Conservation (phyloP, 1,140 invertebrate species). For the Drosophila erecta region DNA sequence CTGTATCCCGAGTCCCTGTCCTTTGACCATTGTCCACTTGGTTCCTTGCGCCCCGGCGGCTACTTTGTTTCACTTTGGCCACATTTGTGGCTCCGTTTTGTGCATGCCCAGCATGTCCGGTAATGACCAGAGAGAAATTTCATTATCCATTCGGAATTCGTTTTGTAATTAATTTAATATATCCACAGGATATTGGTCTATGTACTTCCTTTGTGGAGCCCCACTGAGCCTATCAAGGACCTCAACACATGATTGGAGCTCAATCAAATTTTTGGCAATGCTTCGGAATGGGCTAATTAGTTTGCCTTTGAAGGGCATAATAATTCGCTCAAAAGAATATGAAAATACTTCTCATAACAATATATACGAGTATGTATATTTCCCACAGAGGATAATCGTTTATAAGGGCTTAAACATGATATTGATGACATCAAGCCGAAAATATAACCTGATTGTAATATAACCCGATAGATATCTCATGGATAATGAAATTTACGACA, state of each 20-base stretch:
- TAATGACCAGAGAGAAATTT: constrained; percentile 76
- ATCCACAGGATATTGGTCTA: constrained; percentile 48
- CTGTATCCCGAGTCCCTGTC: constrained; percentile 2
- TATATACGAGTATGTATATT: too few relatives aligned
- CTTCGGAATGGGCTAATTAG: constrained; percentile 1
- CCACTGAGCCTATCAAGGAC: constrained; percentile 3
- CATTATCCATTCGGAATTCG: constrained; percentile 80
- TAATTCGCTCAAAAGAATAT: background rate
- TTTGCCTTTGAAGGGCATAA: background rate
- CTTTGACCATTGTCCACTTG: constrained; percentile 48
- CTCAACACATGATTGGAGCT: constrained; percentile 26
- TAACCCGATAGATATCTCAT: too few relatives aligned
- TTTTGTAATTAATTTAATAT: constrained; percentile 82
- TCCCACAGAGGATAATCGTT: too few relatives aligned
- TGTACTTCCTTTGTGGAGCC: constrained; percentile 11
- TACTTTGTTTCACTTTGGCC: constrained; percentile 79
- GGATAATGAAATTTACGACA: too few relatives aligned
- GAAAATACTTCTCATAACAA: too few relatives aligned
- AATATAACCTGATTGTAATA: too few relatives aligned
- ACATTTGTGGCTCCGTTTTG: constrained; percentile 76
- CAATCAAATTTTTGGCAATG: constrained; percentile 25
- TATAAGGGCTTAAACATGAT: too few relatives aligned
- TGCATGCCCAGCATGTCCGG: constrained; percentile 75
- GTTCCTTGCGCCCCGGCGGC: constrained; percentile 58
- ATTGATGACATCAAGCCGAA: too few relatives aligned